These are phyloP conservation scores for Dasysyrphus tricinctus DNA, from an alignment of 2,888 invertebrate species.

Conservation along the genomic window DNA sequence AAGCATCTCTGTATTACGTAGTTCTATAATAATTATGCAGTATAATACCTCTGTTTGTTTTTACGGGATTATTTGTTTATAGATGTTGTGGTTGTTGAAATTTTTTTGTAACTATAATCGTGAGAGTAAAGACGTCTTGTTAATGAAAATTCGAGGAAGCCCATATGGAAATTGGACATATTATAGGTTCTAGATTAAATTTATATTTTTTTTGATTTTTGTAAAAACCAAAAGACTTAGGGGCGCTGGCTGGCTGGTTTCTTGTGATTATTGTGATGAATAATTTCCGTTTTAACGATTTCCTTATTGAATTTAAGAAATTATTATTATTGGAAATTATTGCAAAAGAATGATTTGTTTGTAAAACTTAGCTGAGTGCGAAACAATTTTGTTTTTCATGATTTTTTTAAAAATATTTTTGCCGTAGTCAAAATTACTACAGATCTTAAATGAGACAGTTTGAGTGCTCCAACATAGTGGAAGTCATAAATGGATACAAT, in stretches of 20 bases:
- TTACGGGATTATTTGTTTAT: slow-evolving; percentile 58
- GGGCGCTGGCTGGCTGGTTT: slow-evolving; percentile 6
- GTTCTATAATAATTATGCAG: slow-evolving; percentile 18
- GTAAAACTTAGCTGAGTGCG: too few relatives aligned
- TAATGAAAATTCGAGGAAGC: slow-evolving; percentile 23
- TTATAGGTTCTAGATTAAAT: neutral
- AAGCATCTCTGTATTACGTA: slow-evolving; percentile 40
- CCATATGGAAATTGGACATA: neutral
- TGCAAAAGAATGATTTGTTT: too few relatives aligned
- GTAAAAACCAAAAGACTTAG: neutral
- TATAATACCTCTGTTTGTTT: slow-evolving; percentile 49
- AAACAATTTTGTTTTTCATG: too few relatives aligned
- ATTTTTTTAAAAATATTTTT: too few relatives aligned
- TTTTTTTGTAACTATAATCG: slow-evolving; percentile 25
- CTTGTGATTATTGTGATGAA: neutral
- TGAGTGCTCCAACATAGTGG: too few relatives aligned
- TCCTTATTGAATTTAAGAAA: neutral
- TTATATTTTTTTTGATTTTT: slow-evolving; percentile 3
- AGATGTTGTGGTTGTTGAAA: slow-evolving; percentile 45
- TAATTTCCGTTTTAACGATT: slow-evolving; percentile 10
- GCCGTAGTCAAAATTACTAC: too few relatives aligned
- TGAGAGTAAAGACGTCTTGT: slow-evolving; percentile 35
- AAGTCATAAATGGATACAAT: too few relatives aligned
- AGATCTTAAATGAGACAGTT: too few relatives aligned
- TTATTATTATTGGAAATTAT: neutral